Conservation (phyloP, 1,140 invertebrate species). For the Saccostrea cuccullata region DNA sequence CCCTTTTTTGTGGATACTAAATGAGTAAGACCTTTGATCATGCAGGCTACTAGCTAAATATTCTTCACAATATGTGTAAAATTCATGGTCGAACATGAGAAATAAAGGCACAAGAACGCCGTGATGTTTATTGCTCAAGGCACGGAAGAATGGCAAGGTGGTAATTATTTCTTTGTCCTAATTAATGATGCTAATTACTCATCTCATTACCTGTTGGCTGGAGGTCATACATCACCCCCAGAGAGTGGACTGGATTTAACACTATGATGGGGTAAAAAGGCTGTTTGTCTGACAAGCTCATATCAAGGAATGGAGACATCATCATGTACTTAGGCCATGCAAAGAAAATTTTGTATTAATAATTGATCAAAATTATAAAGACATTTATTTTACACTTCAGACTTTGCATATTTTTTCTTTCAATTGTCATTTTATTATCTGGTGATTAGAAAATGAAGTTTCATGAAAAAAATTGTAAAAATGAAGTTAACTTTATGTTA, state of each 20-base stretch:
- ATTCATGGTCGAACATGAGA: not conserved
- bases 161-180: slow-evolving; percentile 26
- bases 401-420: not conserved
- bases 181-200: slow-evolving; percentile 36
- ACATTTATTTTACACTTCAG: not conserved
- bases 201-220: slow-evolving; percentile 29
- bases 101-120: not conserved
- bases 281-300: not conserved
- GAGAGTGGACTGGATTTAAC: not conserved
- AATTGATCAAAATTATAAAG: not conserved
- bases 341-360: not conserved
- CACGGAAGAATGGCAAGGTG: not conserved
- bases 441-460: no score
- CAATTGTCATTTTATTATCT: no score
- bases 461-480: no score
- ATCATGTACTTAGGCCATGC: not conserved
- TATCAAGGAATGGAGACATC: not conserved
- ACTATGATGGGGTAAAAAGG: not conserved
- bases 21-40: not conserved
- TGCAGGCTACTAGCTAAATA: not conserved
- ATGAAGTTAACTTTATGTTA: no score
- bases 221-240: slow-evolving; percentile 23
- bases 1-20: not conserved
- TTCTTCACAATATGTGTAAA: not conserved
- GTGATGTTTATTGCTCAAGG: slow-evolving; percentile 26